phyloP scores from a whole-genome alignment of 2,888 invertebrate genomes.

The Camponotus fellah region DNA sequence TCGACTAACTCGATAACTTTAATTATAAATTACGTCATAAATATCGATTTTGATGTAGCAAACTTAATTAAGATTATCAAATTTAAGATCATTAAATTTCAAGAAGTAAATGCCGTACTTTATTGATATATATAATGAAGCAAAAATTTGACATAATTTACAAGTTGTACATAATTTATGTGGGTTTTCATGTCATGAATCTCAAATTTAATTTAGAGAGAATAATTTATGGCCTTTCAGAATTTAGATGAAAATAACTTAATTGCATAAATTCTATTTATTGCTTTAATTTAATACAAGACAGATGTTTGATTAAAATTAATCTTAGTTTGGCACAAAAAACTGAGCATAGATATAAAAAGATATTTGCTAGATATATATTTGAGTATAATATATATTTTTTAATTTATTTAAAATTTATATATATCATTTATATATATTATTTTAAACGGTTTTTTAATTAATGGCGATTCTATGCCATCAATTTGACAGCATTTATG shows the following conservation, averaged over 20 bases:
- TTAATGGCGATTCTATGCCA: not conserved
- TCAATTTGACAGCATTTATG: not conserved
- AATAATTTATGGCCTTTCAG: not conserved
- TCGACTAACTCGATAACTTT: not conserved
- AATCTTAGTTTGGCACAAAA: not conserved
- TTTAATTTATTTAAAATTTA: not conserved
- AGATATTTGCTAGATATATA: not conserved
- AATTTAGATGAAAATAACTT: not conserved
- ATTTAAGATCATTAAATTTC: not conserved
- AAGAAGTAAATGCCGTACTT: not conserved
- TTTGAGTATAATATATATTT: not conserved
- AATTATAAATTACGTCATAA: not conserved
- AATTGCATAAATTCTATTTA: not conserved
- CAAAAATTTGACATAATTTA: not conserved
- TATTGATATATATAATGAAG: not conserved
- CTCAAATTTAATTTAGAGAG: not conserved
- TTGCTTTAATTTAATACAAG: not conserved
- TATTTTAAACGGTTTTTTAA: not conserved
- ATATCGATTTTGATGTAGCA: not conserved
- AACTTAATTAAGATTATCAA: not conserved
- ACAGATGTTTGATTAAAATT: conserved; percentile 1
- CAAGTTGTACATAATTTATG: not conserved
- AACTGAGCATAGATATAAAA: not conserved
- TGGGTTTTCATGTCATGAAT: not conserved
- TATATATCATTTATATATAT: not conserved